Percentiles rank a stretch among this genome's conserved stretches.
phyloP scores from a whole-genome alignment of 2,113 vertebrate genomes.

The Lepus timidus region DNA sequence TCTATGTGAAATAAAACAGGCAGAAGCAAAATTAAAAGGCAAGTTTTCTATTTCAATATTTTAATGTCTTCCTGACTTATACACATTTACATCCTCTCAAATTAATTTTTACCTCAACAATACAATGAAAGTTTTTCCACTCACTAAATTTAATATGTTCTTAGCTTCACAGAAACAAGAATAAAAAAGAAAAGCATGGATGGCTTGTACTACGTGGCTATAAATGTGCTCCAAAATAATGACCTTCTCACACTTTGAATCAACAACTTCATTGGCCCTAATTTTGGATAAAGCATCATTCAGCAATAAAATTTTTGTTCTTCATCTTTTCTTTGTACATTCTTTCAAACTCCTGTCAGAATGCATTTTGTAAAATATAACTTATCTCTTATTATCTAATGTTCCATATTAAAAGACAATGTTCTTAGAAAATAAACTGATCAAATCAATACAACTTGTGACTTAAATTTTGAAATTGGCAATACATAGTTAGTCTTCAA shows the following conservation, averaged over 20 bases:
- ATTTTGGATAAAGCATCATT: background rate
- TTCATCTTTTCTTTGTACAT: background rate
- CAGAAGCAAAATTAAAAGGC: background rate
- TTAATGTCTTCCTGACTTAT: background rate
- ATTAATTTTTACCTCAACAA: background rate
- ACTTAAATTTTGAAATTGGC: background rate
- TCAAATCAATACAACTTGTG: background rate
- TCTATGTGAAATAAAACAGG: background rate
- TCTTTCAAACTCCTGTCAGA: background rate
- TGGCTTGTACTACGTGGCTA: fast-evolving
- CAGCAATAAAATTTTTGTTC: background rate
- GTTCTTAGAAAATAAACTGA: background rate
- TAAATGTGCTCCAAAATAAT: background rate
- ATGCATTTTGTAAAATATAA: background rate
- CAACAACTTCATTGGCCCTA: background rate
- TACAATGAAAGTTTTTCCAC: background rate
- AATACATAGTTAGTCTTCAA: background rate
- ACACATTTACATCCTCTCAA: background rate
- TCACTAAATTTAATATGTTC: background rate
- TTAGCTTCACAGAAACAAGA: background rate
- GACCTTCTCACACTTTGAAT: background rate
- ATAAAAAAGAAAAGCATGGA: background rate
- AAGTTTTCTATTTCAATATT: background rate
- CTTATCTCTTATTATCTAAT: background rate
- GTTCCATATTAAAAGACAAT: background rate